Evolutionary conservation across 2,113 vertebrate species (phyloP), one percentile per base, ranked within the genome.

Genomic region (Desmodus rotundus): DNA sequence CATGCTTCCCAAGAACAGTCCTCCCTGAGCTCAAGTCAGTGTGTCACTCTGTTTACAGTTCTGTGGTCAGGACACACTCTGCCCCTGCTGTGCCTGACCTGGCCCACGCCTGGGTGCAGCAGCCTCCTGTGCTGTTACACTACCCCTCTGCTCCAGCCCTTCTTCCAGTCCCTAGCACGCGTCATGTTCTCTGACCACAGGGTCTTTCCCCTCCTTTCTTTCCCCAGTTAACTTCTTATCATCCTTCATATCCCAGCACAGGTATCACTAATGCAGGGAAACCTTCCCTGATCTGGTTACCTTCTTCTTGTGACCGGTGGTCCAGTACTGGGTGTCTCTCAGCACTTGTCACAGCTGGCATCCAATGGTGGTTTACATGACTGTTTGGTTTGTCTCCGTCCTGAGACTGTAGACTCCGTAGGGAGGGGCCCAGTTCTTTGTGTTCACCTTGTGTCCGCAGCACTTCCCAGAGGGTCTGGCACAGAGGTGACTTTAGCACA

Each of bases 131-230:
- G 50, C 54, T 56, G 2, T 4, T 6, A 26, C 0, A 0, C 26
- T 41, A 0, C 61, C 67, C 61, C 5, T 72, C 67, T 38, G 33
- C n/a, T 15, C 26, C 41, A 67, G 80, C 61, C 54, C n/a, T 38
- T 38, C 24, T 14, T 76, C 43, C 65, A 28, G 45, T 38, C 31
- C 33, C 54, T 82, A 19, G 78, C 16, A 13, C 61, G 93, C 65
- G 33, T 47, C 76, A 33, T 31, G n/a, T 52, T 80, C 28, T 87
- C 19, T 47, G 6, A 58, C 74, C 52, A 17, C 78, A n/a, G 80
- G 80, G n/a, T 58, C 67, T 85, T 33, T 22, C 43, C 45, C 50
- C 85, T 33, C n/a, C 68, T 61, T 84, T 52, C 85, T 47, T 78
- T 45, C 63, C 72, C 81, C 67, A 31, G 10, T 36, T 45, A 65